These are phyloP conservation scores for Caradrina kadenii DNA, from an alignment of 2,888 invertebrate genomes.

Conservation along the genomic window DNA sequence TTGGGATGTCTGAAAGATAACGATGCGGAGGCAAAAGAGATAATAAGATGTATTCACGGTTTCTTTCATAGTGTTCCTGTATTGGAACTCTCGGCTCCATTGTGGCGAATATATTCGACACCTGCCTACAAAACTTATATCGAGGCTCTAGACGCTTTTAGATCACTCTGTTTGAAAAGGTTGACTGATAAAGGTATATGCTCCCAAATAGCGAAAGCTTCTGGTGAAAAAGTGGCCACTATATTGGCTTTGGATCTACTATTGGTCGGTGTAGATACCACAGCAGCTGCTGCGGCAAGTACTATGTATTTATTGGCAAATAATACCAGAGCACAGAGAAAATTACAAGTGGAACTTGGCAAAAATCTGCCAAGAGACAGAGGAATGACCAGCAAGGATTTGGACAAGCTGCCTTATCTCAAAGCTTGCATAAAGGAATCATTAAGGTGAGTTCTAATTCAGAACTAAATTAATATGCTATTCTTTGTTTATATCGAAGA, in stretches of 20 bases:
- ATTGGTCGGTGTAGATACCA: conserved; percentile 95
- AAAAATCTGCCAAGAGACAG: conserved; percentile 88
- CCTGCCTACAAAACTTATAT: conserved; percentile 93
- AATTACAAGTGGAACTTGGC: conserved; percentile 92
- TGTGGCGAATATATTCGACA: conserved; percentile 94
- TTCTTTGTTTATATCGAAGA: background rate
- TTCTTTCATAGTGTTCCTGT: conserved; percentile 95
- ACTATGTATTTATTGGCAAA: conserved; percentile 94
- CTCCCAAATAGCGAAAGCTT: conserved; percentile 80
- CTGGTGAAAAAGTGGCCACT: conserved; percentile 89
- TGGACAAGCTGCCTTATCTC: conserved; percentile 93
- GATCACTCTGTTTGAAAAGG: conserved; percentile 89
- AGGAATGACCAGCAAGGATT: conserved; percentile 90
- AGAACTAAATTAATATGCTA: background rate
- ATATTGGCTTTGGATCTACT: conserved; percentile 94
- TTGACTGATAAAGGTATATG: conserved; percentile 86
- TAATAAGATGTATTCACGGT: conserved; percentile 94
- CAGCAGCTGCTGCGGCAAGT: conserved; percentile 94
- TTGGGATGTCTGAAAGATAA: conserved; percentile 93
- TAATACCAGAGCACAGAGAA: conserved; percentile 92
- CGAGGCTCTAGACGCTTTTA: conserved; percentile 93
- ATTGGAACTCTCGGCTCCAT: conserved; percentile 93
- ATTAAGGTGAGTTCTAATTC: conserved; percentile 88
- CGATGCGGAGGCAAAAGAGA: conserved; percentile 93
- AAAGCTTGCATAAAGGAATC: conserved; percentile 95